These are phyloP conservation scores for Neocrepidodera transversa DNA, from an alignment of 2,888 invertebrate species.

Conservation along the genomic window DNA sequence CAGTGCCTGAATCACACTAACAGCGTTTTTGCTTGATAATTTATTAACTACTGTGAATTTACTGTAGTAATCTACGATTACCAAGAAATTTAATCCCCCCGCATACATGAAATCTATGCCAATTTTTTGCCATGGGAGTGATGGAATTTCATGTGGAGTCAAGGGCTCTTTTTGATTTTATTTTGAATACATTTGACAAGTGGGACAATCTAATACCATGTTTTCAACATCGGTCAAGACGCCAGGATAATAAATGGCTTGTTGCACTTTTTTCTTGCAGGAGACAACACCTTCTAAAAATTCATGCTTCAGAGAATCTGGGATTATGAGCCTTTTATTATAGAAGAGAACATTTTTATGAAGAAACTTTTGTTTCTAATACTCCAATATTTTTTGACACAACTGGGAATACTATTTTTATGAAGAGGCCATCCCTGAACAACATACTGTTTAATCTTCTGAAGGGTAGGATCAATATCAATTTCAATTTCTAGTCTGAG, in stretches of 20 bases:
- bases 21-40: slow-evolving; percentile 25
- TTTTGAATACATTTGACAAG: slow-evolving; percentile 30
- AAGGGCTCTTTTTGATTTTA: slow-evolving; percentile 29
- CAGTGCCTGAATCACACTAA: slow-evolving; percentile 10
- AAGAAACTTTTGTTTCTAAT: slow-evolving; percentile 15
- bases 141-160: slow-evolving; percentile 27
- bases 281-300: slow-evolving; percentile 28
- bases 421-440: slow-evolving; percentile 29
- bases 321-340: slow-evolving; percentile 20
- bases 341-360: slow-evolving; percentile 20
- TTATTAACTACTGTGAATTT: slow-evolving; percentile 43
- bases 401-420: slow-evolving; percentile 7
- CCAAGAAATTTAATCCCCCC: slow-evolving; percentile 35
- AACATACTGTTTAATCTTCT: slow-evolving; percentile 23
- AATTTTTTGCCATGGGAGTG: slow-evolving; percentile 36
- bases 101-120: slow-evolving; percentile 31
- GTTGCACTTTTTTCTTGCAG: slow-evolving; percentile 34
- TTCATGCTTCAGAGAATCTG: slow-evolving; percentile 6
- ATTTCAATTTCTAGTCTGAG: slow-evolving; percentile 6
- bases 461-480: neutral
- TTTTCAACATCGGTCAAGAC: slow-evolving; percentile 42
- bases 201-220: slow-evolving; percentile 28
- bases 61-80: slow-evolving; percentile 43
- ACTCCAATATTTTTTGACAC: slow-evolving; percentile 25
- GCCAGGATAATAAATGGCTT: slow-evolving; percentile 45